phyloP scores from a whole-genome alignment of 2,113 vertebrate species.

The Mobula birostris region DNA sequence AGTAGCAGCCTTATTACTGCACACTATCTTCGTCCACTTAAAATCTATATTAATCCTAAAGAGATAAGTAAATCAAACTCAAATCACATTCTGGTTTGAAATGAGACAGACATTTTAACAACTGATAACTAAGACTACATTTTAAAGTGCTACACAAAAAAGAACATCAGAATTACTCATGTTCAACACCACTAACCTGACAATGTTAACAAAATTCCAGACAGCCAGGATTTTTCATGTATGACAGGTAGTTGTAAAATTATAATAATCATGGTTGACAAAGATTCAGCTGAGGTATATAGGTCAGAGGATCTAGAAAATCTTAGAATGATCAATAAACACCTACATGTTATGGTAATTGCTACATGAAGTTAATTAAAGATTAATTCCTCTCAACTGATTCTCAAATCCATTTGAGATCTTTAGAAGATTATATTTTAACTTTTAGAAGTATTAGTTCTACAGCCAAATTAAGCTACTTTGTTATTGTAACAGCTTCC shows the following conservation, averaged over 20 bases:
- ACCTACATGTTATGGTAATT: neutral
- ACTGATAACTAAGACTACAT: neutral
- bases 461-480: neutral
- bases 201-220: neutral
- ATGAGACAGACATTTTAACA: neutral
- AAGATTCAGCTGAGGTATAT: neutral
- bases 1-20: neutral
- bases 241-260: neutral
- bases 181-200: neutral
- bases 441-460: neutral
- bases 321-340: neutral
- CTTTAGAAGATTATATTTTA: neutral
- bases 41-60: neutral
- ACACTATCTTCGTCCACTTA: neutral
- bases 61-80: neutral
- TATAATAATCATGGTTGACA: neutral
- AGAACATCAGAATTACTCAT: neutral
- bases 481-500: neutral
- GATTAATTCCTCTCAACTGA: neutral
- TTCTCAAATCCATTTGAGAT: neutral
- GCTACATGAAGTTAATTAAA: neutral
- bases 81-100: neutral
- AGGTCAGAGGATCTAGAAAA: neutral
- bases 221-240: neutral
- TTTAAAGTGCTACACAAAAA: neutral